Percentiles rank a stretch among this genome's conserved stretches.
Evolutionary conservation across 2,888 invertebrate genomes (phyloP).

Genomic region (Seira ritae): DNA sequence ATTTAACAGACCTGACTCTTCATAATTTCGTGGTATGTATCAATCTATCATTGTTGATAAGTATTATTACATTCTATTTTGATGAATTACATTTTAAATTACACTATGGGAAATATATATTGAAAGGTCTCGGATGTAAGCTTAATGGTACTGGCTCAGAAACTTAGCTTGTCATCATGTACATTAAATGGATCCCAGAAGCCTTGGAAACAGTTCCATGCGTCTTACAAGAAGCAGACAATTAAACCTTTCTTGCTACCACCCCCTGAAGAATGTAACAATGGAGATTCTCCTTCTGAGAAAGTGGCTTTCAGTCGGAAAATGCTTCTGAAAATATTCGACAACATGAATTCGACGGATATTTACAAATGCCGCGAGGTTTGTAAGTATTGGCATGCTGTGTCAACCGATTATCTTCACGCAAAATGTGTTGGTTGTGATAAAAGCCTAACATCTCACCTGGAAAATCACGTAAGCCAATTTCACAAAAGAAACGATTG

Average conservation of each 20-base stretch:
- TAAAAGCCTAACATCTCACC: neutral
- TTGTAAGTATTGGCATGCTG: conserved; percentile 43
- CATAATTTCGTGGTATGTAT: conserved; percentile 46
- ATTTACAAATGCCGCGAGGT: conserved; percentile 44
- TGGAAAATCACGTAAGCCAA: conserved; percentile 29
- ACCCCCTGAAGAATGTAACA: conserved; percentile 8
- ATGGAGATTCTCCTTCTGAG: neutral
- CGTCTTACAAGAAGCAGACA: conserved; percentile 30
- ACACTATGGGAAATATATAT: neutral
- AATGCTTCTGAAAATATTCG: conserved; percentile 44
- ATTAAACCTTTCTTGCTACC: conserved; percentile 60
- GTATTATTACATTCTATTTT: neutral
- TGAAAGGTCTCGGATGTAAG: conserved; percentile 57
- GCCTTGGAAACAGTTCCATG: conserved; percentile 40
- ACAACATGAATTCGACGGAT: conserved; percentile 18
- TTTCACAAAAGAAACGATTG: neutral
- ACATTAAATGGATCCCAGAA: conserved; percentile 44
- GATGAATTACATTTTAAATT: neutral
- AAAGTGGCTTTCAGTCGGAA: neutral
- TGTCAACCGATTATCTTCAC: conserved; percentile 29
- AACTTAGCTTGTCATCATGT: conserved; percentile 23
- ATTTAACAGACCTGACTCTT: conserved; percentile 35
- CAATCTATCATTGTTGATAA: neutral
- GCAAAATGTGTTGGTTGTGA: conserved; percentile 21
- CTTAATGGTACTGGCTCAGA: conserved; percentile 44